A percentile compares a stretch with the other conserved stretches of the same genome.
phyloP scores from a whole-genome alignment of 2,113 vertebrate species.

The Anoura caudifer region DNA sequence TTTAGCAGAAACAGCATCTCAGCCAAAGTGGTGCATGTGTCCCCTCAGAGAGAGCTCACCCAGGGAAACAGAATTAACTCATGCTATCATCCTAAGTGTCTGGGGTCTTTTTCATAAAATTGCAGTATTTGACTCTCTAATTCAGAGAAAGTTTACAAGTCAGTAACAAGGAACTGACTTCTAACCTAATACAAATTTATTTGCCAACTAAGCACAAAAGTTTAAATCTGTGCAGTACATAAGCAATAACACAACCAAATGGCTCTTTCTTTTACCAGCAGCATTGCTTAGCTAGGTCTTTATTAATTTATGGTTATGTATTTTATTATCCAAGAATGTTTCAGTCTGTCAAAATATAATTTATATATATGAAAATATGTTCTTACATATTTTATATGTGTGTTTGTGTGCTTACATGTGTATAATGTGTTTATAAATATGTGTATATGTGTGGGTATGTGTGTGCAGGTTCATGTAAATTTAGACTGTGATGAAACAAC shows the following conservation, averaged over 20 bases:
- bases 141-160: slow-evolving; percentile 16
- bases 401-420: background rate
- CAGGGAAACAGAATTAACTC: slow-evolving; percentile 73
- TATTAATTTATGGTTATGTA: background rate
- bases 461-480: background rate
- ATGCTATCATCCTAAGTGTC: slow-evolving; percentile 6
- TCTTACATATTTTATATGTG: background rate
- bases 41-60: slow-evolving; percentile 68
- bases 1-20: slow-evolving; percentile 81
- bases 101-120: slow-evolving; percentile 45
- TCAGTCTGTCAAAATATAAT: background rate
- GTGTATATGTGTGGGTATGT: no score
- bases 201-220: slow-evolving; percentile 25
- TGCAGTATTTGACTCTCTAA: slow-evolving; percentile 44
- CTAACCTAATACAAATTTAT: slow-evolving; percentile 4
- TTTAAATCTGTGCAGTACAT: background rate
- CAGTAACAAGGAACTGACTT: slow-evolving; percentile 32
- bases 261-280: background rate
- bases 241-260: background rate
- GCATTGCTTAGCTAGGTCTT: background rate
- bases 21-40: slow-evolving; percentile 71
- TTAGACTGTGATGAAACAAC: background rate
- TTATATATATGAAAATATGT: background rate
- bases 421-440: background rate
- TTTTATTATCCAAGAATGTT: slow-evolving; percentile 6